Base-by-base conservation (phyloP, 2,113 vertebrate species). In the Pungitius pungitius region DNA sequence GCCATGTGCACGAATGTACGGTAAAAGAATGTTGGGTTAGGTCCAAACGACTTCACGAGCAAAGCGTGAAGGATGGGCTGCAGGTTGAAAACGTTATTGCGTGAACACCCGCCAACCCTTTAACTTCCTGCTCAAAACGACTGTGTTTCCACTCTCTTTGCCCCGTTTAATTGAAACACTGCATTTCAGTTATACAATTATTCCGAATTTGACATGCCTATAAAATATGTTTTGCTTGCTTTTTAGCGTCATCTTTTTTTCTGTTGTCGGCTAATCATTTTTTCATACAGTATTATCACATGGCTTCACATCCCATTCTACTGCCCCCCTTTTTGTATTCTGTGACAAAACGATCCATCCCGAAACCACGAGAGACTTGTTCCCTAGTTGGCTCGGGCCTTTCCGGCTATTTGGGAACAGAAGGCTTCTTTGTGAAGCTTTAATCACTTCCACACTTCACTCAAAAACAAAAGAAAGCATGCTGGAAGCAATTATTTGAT, bases 351-450 rank as follows among this genome's bases (percentile, higher is more conserved):
- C 20, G 68, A 43, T 69, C 45, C 20, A n/a, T 72, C 26, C 59
- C n/a, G 8, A 68, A 82, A 57, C 59, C 67, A 73, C 8, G 26
- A 72, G 37, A 80, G 60, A 77, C 69, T 68, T 7, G 52, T 24
- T 74, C 40, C 56, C 56, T 39, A 63, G 57, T 74, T 73, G 82
- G 69, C 82, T 69, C 22, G 0, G 64, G 40, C 37, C 69, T 24
- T 13, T 56, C 18, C n/a, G 45, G 78, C 17, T 60, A 61, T 78
- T 78, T 81, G 56, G 49, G 60, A 87, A 91, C 83, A 89, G 77
- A 81, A 26, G 60, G 18, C 35, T 59, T 73, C 88, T 90, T 90
- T 90, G 85, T 91, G 59, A 15, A 14, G 64, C 57, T 68, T 37
- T 55, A 71, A 86, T 82, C 56, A 35, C 49, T 82, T 81, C 70